These are phyloP conservation scores for Polypterus senegalus DNA, from an alignment of 2,113 vertebrate genomes.

Conservation along the genomic window DNA sequence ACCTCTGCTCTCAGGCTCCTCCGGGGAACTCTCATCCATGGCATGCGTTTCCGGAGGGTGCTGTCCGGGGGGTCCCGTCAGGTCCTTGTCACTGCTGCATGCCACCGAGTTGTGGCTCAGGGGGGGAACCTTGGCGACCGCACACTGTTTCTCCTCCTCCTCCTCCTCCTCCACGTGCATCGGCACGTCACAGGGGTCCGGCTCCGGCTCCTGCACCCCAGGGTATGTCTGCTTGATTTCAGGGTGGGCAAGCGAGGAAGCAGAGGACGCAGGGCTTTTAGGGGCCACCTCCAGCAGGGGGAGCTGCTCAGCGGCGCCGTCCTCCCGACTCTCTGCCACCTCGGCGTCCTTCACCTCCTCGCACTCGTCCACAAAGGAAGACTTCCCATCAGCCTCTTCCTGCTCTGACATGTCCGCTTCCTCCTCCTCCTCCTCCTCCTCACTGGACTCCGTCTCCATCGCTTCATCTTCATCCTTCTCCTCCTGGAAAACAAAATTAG, in stretches of 20 bases:
- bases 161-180: constrained; percentile 33
- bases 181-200: constrained; percentile 9
- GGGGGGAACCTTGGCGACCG: constrained; percentile 25
- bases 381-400: constrained; percentile 49
- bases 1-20: constrained; percentile 2
- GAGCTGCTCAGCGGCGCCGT: constrained; percentile 37
- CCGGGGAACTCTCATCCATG: constrained; percentile 13
- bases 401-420: constrained; percentile 35
- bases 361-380: constrained; percentile 47
- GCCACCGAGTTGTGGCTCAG: constrained; percentile 29
- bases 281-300: constrained; percentile 25
- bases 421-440: constrained; percentile 50
- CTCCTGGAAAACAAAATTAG: constrained; percentile 28
- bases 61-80: constrained; percentile 25
- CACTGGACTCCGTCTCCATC: constrained; percentile 53
- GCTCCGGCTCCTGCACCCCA: constrained; percentile 29
- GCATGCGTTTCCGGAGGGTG: constrained; percentile 18
- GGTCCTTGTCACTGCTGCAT: constrained; percentile 30
- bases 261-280: too few species aligned
- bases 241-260: constrained; percentile 18
- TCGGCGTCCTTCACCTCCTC: constrained; percentile 47
- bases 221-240: constrained; percentile 10
- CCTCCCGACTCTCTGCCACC: constrained; percentile 45
- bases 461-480: constrained; percentile 38
- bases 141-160: constrained; percentile 32